Evolutionary conservation across 2,888 invertebrate species (phyloP).

Genomic region (Dryobota labecula): DNA sequence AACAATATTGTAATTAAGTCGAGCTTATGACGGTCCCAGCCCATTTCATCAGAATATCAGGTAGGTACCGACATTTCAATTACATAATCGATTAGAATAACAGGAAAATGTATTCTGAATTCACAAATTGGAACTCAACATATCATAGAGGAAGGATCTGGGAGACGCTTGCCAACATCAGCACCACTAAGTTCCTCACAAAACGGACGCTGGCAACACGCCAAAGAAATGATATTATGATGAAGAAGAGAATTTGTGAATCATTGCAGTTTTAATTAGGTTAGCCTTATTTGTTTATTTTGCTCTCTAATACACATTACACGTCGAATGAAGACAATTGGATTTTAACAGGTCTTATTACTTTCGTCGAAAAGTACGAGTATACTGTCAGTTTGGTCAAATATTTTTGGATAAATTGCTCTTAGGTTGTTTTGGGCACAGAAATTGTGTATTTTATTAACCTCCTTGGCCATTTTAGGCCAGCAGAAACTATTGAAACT

Average conservation of each 20-base stretch:
- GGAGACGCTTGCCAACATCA: conserved; percentile 52
- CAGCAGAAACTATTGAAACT: not conserved
- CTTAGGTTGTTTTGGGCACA: not conserved
- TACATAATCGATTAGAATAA: conserved; percentile 15
- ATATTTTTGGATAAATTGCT: not conserved
- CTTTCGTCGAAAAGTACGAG: not conserved
- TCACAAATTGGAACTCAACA: conserved; percentile 17
- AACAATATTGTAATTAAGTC: not conserved
- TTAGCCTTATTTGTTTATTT: conserved; percentile 40
- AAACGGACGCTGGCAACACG: conserved; percentile 49
- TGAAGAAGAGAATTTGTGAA: conserved; percentile 44
- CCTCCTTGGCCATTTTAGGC: not conserved
- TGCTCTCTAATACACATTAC: conserved; percentile 11
- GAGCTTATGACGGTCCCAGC: too few species aligned
- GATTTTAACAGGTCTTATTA: not conserved
- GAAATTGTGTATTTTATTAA: not conserved
- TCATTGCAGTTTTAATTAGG: conserved; percentile 56
- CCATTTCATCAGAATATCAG: not conserved
- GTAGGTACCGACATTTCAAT: conserved; percentile 7
- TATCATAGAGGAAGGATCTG: conserved; percentile 40
- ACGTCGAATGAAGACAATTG: conserved; percentile 12
- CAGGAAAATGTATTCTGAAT: conserved; percentile 36
- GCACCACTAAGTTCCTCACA: conserved; percentile 45
- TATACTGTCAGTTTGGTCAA: too few species aligned
- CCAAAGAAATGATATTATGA: conserved; percentile 46